A percentile compares a stretch with the other conserved stretches of the same genome.
Evolutionary conservation across 1,140 invertebrate species (phyloP).

Genomic region (Atopsyche davidsoni): DNA sequence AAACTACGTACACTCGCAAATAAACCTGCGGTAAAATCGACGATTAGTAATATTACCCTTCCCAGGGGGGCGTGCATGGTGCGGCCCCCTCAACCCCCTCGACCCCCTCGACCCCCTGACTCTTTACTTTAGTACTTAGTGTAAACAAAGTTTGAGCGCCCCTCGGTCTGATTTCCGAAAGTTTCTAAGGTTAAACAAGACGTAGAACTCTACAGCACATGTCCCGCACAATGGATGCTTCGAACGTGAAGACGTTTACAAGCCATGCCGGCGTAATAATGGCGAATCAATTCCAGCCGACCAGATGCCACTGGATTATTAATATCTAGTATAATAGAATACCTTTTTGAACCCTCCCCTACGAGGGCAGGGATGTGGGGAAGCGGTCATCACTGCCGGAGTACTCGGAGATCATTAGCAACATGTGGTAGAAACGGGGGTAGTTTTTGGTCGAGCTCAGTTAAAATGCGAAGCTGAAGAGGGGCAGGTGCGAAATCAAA

Average conservation of each 20-base stretch:
- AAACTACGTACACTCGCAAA: no score
- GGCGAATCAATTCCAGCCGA: not conserved
- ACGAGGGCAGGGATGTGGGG: no score
- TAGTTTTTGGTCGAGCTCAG: no score
- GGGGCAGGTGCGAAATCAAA: no score
- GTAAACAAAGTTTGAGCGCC: constrained; percentile 14
- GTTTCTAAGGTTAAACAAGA: constrained; percentile 11
- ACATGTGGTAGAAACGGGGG: no score
- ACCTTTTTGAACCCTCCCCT: no score
- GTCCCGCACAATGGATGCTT: not conserved
- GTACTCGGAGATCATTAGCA: no score
- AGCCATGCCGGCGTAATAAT: not conserved
- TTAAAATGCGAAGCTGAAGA: no score
- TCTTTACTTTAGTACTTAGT: constrained; percentile 5
- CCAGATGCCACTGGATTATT: not conserved
- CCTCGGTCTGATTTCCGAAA: constrained; percentile 14
- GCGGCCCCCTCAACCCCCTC: not conserved
- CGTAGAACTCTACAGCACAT: not conserved
- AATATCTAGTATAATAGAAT: no score
- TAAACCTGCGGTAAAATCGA: no score
- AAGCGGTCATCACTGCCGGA: no score
- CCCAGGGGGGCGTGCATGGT: not conserved
- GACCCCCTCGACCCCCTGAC: not conserved
- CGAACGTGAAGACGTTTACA: no score
- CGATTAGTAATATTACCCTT: constrained; percentile 2